Base-by-base conservation (phyloP, 2,113 vertebrate genomes). In the Ailuropoda melanoleuca region DNA sequence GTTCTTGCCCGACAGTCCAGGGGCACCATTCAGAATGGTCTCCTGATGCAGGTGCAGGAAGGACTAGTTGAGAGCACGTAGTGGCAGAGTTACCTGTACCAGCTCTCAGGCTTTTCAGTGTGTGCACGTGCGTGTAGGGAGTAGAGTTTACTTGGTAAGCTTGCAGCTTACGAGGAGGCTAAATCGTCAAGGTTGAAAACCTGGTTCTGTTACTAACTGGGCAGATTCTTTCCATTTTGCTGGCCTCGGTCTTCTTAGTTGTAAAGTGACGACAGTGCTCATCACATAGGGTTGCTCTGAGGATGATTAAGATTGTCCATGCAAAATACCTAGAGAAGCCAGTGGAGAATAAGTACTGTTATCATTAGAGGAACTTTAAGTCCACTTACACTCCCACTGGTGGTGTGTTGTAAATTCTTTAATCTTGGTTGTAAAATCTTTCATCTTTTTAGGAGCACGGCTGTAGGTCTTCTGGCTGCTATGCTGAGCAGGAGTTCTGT, bases 361-460 rank as follows among this genome's bases (percentile, higher is more conserved):
- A 37, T 26, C 46, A 60, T 82, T 55, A 0, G 0, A 82, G 62
- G 56, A 48, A 48, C 74, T 37, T 91, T 29, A 83, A 72, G 64
- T 46, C 37, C 43, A 21, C 58, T 88, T 68, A 50, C 31, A 48
- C 77, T 77, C 29, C 62, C 29, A 39, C 6, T 55, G 92, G 50
- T 4, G 53, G 14, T 14, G 74, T 37, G 43, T 46, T 80, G 19
- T 24, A 31, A 66, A 34, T 48, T 92, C 60, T 92, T 90, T 87
- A 26, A 72, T 83, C 58, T 87, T 7, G 43, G 46, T 8, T 74
- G 77, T 43, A 66, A 80, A 80, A 23, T 23, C 55, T 93, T 89
- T 75, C 84, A 89, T 96, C 78, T 77, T 74, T 95, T 53, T 14
- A 93, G 82, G 29, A 85, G 66, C 23, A 26, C 14, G 50, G 37